phyloP scores from a whole-genome alignment of 2,113 vertebrate species.

The Sylvia atricapilla region DNA sequence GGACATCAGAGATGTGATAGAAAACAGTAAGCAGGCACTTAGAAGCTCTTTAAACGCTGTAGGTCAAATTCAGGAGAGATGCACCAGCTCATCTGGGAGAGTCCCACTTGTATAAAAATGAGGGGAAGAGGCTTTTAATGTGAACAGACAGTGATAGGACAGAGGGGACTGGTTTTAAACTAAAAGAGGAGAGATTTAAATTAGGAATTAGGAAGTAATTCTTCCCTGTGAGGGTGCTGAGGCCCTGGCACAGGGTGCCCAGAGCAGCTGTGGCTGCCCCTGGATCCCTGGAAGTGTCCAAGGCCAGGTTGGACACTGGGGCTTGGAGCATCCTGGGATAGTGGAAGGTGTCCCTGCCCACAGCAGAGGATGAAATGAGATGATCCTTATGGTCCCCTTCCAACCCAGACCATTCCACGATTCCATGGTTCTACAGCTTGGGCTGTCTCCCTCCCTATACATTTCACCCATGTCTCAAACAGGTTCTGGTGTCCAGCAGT shows the following conservation, averaged over 20 bases:
- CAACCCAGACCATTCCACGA: not conserved
- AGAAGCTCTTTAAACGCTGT: not conserved
- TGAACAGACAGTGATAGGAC: not conserved
- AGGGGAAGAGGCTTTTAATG: not conserved
- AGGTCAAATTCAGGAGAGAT: not conserved
- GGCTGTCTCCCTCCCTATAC: not conserved
- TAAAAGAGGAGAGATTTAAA: not conserved
- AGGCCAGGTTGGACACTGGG: fast-evolving
- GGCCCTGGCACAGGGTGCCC: not conserved
- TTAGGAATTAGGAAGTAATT: not conserved
- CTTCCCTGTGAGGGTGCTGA: not conserved
- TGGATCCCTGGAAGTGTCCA: not conserved
- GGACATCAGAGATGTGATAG: not conserved
- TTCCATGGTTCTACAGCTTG: not conserved
- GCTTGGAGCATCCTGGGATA: not conserved
- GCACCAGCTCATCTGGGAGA: not conserved
- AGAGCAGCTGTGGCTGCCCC: not conserved
- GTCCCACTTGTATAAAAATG: not conserved
- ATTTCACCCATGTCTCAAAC: not conserved
- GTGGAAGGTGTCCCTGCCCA: not conserved
- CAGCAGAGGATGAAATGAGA: not conserved
- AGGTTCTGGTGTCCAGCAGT: not conserved
- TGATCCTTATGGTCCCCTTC: not conserved
- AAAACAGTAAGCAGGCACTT: not conserved
- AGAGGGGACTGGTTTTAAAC: not conserved